Conservation (phyloP, 2,888 invertebrate species). For the Agriopis leucophaearia region DNA sequence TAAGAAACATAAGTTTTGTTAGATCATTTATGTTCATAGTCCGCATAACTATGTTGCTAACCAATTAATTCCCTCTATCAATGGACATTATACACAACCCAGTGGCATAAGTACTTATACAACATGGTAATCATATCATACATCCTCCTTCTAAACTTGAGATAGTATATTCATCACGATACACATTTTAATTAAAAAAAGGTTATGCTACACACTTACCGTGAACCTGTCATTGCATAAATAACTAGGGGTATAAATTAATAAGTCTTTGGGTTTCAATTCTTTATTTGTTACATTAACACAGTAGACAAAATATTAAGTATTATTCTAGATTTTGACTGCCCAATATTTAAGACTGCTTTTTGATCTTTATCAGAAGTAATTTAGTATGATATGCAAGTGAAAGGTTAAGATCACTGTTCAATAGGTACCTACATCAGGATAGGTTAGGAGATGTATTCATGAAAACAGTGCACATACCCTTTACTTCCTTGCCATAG, state of each 20-base stretch:
- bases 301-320: slow-evolving; percentile 14
- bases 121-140: slow-evolving; percentile 55
- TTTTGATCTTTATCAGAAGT: background rate
- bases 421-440: slow-evolving; percentile 1
- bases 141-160: slow-evolving; percentile 53
- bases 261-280: slow-evolving; percentile 40
- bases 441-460: slow-evolving; percentile 4
- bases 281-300: slow-evolving; percentile 43
- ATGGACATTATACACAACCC: slow-evolving; percentile 56
- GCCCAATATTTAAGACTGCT: background rate
- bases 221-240: slow-evolving; percentile 14
- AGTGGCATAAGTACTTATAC: slow-evolving; percentile 41
- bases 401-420: slow-evolving; percentile 29
- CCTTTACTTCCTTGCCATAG: slow-evolving; percentile 3
- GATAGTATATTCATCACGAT: slow-evolving; percentile 11
- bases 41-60: slow-evolving; percentile 15
- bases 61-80: slow-evolving; percentile 45
- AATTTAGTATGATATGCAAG: slow-evolving; percentile 4
- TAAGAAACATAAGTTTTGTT: background rate
- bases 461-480: slow-evolving; percentile 12
- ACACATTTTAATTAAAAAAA: slow-evolving; percentile 7
- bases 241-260: slow-evolving; percentile 38
- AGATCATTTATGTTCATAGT: slow-evolving; percentile 5
- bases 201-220: slow-evolving; percentile 33
- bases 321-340: background rate